These are phyloP conservation scores for Characodon lateralis DNA, from an alignment of 2,797 vertebrate species.

Conservation along the genomic window DNA sequence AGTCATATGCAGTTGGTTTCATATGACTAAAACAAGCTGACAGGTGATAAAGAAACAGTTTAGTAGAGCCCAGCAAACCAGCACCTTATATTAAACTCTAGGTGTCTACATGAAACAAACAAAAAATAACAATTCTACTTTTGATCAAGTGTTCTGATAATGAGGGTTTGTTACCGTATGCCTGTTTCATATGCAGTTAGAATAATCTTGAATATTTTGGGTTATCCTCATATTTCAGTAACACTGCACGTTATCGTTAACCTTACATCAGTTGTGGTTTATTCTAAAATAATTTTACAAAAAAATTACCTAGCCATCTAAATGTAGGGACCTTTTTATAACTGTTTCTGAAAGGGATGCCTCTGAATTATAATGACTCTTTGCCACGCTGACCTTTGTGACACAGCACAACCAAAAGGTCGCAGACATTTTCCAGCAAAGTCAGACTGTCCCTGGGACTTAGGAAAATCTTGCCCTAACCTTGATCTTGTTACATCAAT, in stretches of 20 bases:
- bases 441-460: constrained; percentile 55
- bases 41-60: too few relatives aligned
- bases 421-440: constrained; percentile 49
- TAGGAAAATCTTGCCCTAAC: constrained; percentile 40
- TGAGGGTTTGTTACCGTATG: too few relatives aligned
- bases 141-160: too few relatives aligned
- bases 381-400: constrained; percentile 25
- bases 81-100: too few relatives aligned
- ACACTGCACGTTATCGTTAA: background rate
- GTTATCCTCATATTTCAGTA: background rate
- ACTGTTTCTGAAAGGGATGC: constrained; percentile 10
- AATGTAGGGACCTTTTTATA: background rate
- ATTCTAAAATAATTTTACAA: background rate
- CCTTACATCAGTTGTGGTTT: background rate
- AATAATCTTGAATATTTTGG: background rate
- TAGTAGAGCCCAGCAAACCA: too few relatives aligned
- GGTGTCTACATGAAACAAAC: too few relatives aligned
- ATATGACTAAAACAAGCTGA: too few relatives aligned
- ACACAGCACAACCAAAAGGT: constrained; percentile 54
- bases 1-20: too few relatives aligned
- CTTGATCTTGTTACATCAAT: constrained; percentile 27
- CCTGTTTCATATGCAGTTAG: background rate
- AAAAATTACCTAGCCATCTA: background rate
- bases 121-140: too few relatives aligned
- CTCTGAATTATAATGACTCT: constrained; percentile 47